These are phyloP conservation scores for Pelmatolapia mariae DNA, from an alignment of 2,113 vertebrate species.

Conservation along the genomic window DNA sequence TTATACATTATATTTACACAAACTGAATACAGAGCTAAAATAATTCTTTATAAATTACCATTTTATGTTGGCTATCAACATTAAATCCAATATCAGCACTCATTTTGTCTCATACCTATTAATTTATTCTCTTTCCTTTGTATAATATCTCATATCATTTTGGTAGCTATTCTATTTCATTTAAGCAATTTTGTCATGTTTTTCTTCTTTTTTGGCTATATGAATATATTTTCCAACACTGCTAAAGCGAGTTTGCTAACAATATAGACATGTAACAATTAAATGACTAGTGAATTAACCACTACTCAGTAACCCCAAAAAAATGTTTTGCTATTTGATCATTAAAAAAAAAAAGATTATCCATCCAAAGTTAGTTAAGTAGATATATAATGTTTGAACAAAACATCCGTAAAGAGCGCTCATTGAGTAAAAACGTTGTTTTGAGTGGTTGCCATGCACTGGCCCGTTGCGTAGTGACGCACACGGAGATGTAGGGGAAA, in stretches of 20 bases:
- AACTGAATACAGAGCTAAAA: background rate
- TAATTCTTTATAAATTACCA: background rate
- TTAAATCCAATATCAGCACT: background rate
- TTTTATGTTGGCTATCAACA: background rate
- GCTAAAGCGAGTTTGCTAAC: background rate
- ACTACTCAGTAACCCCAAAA: background rate
- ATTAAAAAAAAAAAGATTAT: background rate
- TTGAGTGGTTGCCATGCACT: background rate
- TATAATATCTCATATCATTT: accelerated
- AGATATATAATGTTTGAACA: background rate
- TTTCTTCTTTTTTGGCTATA: background rate
- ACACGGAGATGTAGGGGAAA: background rate
- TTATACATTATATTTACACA: background rate
- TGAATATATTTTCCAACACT: background rate
- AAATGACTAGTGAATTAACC: background rate
- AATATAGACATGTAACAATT: background rate
- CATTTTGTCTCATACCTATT: background rate
- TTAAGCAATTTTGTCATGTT: background rate
- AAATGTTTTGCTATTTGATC: background rate
- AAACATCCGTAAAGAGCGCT: background rate
- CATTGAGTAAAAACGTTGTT: background rate
- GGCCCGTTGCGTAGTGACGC: background rate
- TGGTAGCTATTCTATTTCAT: background rate
- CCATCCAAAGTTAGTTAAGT: background rate
- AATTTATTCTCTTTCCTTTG: background rate